Evolutionary conservation across 1,140 invertebrate species (phyloP), one percentile per base, ranked within the genome.

Genomic region (Tetramorium alpestre): DNA sequence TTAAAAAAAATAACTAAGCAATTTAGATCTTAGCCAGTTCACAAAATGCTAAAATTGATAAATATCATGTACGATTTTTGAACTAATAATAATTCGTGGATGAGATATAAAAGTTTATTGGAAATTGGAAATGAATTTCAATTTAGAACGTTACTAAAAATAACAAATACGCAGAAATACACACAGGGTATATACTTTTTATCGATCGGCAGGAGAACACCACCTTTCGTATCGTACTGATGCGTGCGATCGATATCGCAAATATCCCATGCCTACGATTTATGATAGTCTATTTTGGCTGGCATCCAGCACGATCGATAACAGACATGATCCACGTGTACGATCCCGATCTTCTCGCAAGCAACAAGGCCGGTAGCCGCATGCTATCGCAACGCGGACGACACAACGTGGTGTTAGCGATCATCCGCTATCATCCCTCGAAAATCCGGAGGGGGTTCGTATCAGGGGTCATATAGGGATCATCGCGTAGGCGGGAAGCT

Each of bases 361-460:
- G 49, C 73, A 56, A 73, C 49, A 41, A 22, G 41, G 13, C 18
- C 64, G 58, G 47, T 13, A 22, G 80, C 28, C 58, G 25, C 56
- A 44, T 41, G 72, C 25, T 89, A 88, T 89, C 86, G 75, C 38
- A 28, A 72, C 76, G 62, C 60, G 80, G 51, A 80, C 75, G 49
- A 54, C 76, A 28, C 75, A 41, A 54, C 76, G 44, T 47, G 13
- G 38, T 13, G 67, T 75, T 88, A 70, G 54, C 81, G 81, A 85
- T 88, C 80, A 75, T 88, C 33, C 86, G 75, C 80, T 80, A 87
- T 87, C 80, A 89, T 80, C 86, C 86, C 85, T 72, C 80, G 86
- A 88, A 89, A 89, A 77, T 88, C 73, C 58, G 10, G 38, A 41
- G 41, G 75, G 70, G 73, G 28, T 80, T 69, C 85, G 25, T 77